Percentiles rank a stretch among this genome's conserved stretches.
Conservation (phyloP, 2,888 invertebrate genomes). For the Helleia helle region DNA sequence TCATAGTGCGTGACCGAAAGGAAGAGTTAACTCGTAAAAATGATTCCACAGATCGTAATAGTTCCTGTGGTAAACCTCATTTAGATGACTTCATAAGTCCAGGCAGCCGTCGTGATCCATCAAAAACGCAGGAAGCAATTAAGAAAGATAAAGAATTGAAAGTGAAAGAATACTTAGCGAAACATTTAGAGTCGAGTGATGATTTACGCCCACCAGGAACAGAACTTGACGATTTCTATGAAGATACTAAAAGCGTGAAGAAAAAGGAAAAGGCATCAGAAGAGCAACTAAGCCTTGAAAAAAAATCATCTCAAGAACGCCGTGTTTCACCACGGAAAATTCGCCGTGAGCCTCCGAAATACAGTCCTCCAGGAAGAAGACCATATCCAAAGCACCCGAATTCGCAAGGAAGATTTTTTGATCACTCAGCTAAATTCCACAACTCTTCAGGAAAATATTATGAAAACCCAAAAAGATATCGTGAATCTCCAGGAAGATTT, state of each 20-base stretch:
- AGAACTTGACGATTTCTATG: constrained; percentile 55
- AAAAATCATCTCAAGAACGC: background rate
- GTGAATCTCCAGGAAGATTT: background rate
- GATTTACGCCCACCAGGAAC: constrained; percentile 61
- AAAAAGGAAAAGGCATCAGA: constrained; percentile 9
- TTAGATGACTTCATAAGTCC: constrained; percentile 51
- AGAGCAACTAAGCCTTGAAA: background rate
- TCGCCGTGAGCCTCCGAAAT: background rate
- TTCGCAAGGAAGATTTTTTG: background rate
- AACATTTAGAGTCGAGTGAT: constrained; percentile 48
- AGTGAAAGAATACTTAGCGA: constrained; percentile 56
- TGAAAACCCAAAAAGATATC: background rate
- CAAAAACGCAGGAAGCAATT: constrained; percentile 59
- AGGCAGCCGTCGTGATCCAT: constrained; percentile 58
- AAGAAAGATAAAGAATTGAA: constrained; percentile 58
- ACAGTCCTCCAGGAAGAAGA: constrained; percentile 9
- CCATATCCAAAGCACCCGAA: constrained; percentile 17
- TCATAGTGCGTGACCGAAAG: constrained; percentile 28
- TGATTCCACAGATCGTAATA: constrained; percentile 14
- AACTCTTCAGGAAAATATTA: background rate
- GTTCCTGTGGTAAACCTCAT: constrained; percentile 25
- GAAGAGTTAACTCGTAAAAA: constrained; percentile 16
- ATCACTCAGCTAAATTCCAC: too few species aligned
- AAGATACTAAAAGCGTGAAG: constrained; percentile 26
- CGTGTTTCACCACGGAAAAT: constrained; percentile 13